Evolutionary conservation across 1,140 invertebrate species (phyloP), one percentile per base, ranked within the genome.

Genomic region (Cotesia typhae): DNA sequence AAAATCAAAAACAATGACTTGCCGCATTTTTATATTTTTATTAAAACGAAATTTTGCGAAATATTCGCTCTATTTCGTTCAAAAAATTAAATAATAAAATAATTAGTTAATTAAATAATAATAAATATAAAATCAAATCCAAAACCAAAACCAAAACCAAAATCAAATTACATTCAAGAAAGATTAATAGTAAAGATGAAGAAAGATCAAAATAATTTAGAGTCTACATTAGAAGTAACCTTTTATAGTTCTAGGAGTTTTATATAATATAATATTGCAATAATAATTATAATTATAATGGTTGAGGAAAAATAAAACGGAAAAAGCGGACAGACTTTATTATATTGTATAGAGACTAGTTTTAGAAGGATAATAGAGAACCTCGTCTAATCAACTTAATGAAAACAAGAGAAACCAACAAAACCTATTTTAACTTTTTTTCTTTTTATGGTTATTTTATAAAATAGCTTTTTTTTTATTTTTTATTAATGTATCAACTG

Each of bases 11-110:
- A 57, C 9, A 59, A 59, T 59, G 57, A 59, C 57, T 59, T 28
- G 20, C 57, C 57, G 57, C 57, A 35, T 60, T 69, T 59, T 59
- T 28, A 7, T 28, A 59, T 20, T 7, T 20, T 59, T 28, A 59
- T 59, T 28, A 55, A 57, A 77, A 73, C 74, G 76, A 77, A 77
- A 77, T 74, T 74, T 77, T 68, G 73, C 72, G 74, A 76, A 68
- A 68, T 67, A 53, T 28, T 80, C 77, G 77, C 76, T 80, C 75
- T 76, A 80, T 81, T 83, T 81, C 80, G 79, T 81, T 28, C 28
- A 28, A 75, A 79, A 80, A 79, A 83, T 83, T 81, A 81, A 84
- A 83, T 79, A 70, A 76, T 74, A 77, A 57, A 77, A 78, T 76
- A 78, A 79, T 79, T 76, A 70, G 41, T 12, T n/a, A 66, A 63